These are phyloP conservation scores for Oeneis ivallda DNA, from an alignment of 2,888 invertebrate species.

Conservation along the genomic window DNA sequence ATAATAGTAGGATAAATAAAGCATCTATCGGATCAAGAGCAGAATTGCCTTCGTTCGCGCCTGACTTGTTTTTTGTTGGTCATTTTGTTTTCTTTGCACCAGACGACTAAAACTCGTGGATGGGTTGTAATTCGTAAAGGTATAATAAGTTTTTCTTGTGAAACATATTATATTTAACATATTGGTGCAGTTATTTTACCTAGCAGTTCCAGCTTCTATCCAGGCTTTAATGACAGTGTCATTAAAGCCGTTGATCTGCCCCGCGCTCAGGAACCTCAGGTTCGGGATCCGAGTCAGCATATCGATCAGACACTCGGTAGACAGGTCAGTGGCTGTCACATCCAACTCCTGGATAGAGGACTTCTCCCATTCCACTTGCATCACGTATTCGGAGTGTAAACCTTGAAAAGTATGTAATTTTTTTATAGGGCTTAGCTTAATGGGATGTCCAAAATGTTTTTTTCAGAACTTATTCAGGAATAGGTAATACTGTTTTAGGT, in stretches of 20 bases:
- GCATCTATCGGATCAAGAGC: no score
- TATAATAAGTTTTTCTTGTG: background rate
- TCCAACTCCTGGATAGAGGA: constrained; percentile 96
- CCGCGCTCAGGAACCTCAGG: constrained; percentile 94
- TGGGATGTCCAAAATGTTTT: no score
- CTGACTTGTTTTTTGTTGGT: no score
- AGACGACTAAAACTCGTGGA: no score
- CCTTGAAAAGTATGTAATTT: constrained; percentile 70
- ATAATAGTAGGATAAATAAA: no score
- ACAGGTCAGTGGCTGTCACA: constrained; percentile 97
- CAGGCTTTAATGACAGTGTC: constrained; percentile 96
- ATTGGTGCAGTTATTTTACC: constrained; percentile 56
- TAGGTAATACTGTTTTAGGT: no score
- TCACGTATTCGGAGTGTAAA: constrained; percentile 94
- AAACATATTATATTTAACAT: no score
- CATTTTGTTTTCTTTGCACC: no score
- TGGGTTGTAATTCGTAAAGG: no score
- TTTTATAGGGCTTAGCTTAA: background rate
- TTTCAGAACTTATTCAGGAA: background rate
- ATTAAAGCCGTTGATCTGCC: constrained; percentile 98
- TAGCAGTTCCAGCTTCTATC: constrained; percentile 91
- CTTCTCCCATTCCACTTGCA: constrained; percentile 99
- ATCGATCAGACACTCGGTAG: constrained; percentile 95
- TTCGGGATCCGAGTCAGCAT: constrained; percentile 93
- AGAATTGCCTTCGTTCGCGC: no score